Evolutionary conservation across 1,140 invertebrate genomes (phyloP), one percentile per base, ranked within the genome.

Genomic region (Pogonomyrmex barbatus): DNA sequence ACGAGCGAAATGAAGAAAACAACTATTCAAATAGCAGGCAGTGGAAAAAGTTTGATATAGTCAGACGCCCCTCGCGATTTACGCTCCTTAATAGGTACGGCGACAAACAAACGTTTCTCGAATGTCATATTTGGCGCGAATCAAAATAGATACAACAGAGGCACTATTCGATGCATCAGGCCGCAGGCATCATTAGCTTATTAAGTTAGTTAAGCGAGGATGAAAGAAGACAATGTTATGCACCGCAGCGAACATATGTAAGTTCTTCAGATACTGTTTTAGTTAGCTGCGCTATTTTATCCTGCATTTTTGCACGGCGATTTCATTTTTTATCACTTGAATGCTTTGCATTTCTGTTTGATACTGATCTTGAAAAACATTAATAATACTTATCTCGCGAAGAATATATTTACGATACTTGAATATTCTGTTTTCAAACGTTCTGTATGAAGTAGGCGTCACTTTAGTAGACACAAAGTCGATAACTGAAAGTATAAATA

Each of bases 191-290:
- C 86, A 90, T 91, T 91, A 90, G 68, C 86, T 90, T 86, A 90
- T 90, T 85, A 90, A 90, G 89, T 91, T 77, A 24, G 83, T 91
- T 90, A 87, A 91, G 87, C 73, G 86, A 73, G 60, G 70, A 88
- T 88, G 75, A 91, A 91, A 90, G 89, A 91, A 88, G 82, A 33
- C 39, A 75, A 54, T 54, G 56, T 76, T 67, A 33, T 50, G 47
- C 45, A 85, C 85, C 36, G 83, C 77, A 24, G 30, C 62, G 17
- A 56, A 17, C 39, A 24, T 24, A 24, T 24, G 42, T 85, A 85
- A 85, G 54, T 65, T 77, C 39, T 86, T 73, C 58, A 73, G 45
- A 56, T 54, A 50, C 71, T 42, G 17, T 58, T 58, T 79, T 42
- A 79, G n/a, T 4, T 50, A 12, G 30, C 8, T 33, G 17, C 67